Conservation (phyloP, 2,113 vertebrate species). For the Megaceryle torquata region DNA sequence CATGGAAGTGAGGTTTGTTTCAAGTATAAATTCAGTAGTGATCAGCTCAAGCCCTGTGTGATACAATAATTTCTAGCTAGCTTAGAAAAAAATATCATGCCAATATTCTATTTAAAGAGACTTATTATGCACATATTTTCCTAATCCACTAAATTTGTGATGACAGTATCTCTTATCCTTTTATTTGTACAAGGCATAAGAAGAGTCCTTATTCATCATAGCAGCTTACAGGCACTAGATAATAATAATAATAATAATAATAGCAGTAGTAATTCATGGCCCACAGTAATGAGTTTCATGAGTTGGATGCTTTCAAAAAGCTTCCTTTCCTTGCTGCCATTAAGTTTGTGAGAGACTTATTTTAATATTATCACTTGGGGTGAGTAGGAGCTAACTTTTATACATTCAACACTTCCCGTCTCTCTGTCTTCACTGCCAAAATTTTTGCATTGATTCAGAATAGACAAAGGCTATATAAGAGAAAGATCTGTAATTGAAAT, state of each 20-base stretch:
- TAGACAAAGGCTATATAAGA: background rate
- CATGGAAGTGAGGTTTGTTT: background rate
- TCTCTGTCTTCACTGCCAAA: background rate
- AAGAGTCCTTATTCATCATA: background rate
- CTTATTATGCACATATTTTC: background rate
- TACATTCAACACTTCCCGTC: background rate
- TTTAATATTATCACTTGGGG: background rate
- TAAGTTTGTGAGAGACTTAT: background rate
- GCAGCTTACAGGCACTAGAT: background rate
- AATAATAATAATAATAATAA: background rate
- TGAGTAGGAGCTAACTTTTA: slow-evolving; percentile 14
- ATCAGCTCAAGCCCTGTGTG: background rate
- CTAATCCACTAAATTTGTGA: slow-evolving; percentile 17
- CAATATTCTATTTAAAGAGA: slow-evolving; percentile 1
- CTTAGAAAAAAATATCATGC: background rate
- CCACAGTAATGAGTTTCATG: background rate
- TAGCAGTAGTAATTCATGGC: background rate
- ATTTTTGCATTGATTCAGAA: background rate
- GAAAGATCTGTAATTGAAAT: background rate
- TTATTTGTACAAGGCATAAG: background rate
- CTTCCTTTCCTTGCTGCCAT: background rate
- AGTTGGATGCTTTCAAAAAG: background rate
- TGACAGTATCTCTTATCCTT: slow-evolving; percentile 2
- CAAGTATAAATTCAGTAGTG: background rate
- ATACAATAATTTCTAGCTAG: background rate